Evolutionary conservation across 1,140 invertebrate species (phyloP).

Genomic region (Nylanderia fulva): DNA sequence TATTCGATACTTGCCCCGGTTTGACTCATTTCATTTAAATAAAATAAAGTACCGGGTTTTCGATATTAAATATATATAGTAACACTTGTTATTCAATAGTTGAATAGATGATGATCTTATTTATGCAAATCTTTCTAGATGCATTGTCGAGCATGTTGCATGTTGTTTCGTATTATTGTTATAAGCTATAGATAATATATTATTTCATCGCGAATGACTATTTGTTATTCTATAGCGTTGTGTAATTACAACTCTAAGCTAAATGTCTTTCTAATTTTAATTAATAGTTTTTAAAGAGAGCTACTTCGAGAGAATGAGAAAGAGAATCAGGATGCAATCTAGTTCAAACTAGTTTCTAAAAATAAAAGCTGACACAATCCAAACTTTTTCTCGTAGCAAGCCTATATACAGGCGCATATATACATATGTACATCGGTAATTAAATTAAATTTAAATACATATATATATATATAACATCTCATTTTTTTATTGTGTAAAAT

Average conservation of each 20-base stretch:
- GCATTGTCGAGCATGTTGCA: background rate
- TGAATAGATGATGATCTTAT: background rate
- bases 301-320: background rate
- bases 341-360: slow-evolving; percentile 56
- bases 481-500: background rate
- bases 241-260: background rate
- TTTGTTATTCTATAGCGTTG: too few species aligned
- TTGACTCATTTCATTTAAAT: background rate
- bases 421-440: background rate
- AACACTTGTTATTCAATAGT: background rate
- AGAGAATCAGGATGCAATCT: background rate
- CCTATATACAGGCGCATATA: too few species aligned
- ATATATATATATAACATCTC: background rate
- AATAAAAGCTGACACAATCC: slow-evolving; percentile 58
- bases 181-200: too few species aligned
- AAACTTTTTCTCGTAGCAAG: slow-evolving; percentile 56
- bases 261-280: slow-evolving; percentile 9
- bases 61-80: background rate
- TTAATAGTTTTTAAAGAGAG: slow-evolving; percentile 24
- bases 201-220: background rate
- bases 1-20: background rate
- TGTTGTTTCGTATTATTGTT: too few species aligned
- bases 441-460: background rate
- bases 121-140: too few species aligned
- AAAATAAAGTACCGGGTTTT: background rate